Base-by-base conservation (phyloP, 1,140 invertebrate species). In the Drosophila virilis region DNA sequence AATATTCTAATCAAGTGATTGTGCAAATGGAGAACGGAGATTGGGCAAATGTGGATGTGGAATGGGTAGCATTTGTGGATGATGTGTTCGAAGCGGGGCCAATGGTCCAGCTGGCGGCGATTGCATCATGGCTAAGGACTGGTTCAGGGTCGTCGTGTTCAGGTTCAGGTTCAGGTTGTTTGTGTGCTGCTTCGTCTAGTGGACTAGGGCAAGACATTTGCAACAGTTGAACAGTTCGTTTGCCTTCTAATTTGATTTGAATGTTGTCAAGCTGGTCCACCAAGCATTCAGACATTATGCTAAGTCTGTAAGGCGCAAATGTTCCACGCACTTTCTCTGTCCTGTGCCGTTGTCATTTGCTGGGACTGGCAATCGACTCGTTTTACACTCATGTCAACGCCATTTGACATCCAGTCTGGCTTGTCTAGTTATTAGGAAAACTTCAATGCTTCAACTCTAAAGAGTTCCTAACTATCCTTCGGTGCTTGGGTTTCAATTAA, bases 221-320 rank as follows among this genome's bases (percentile, higher is more conserved):
- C 69, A 79, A 83, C 78, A 79, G 69, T 74, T 78, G 71, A 82
- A 67, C 76, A 71, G 52, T 73, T 80, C 64, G 67, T 74, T 80
- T 83, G 66, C 54, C 22, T 46, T 72, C 64, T 80, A 89, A 84
- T 83, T 75, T 80, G 67, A 88, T 80, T 80, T 74, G 61, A 73
- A 66, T 65, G 68, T 32, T 55, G 35, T 48, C 40, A 40, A 40
- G 64, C 17, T 60, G 55, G 48, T 38, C 52, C 32, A 37, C 51
- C 50, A 62, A 62, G 58, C 73, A 55, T 62, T 46, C 28, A 28
- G 61, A 43, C 58, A 54, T 51, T 59, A 48, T 67, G 55, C 22
- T 74, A 74, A 77, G 70, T 74, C 69, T 57, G 46, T 79, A 68
- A 57, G 52, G 10, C 46, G 35, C 22, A 45, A 52, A 32, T 61